Percentiles rank a stretch among this genome's conserved stretches.
phyloP scores from a whole-genome alignment of 2,797 vertebrate species.

The Hapalemur alaotrensis region DNA sequence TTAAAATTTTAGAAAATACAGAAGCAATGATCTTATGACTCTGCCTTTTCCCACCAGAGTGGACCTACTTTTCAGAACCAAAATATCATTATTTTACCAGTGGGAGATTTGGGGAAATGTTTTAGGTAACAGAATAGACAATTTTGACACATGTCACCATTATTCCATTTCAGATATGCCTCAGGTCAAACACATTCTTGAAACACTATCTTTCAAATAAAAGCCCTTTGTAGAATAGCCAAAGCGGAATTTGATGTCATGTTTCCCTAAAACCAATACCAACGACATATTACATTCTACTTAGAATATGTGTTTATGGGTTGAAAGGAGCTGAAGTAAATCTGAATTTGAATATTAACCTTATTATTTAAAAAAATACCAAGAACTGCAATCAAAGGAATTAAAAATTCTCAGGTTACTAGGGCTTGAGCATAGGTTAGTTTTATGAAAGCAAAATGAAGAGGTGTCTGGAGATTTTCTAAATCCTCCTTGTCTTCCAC shows the following conservation, averaged over 20 bases:
- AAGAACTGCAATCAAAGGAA: not conserved
- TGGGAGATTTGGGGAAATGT: conserved; percentile 64
- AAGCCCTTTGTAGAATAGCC: conserved; percentile 49
- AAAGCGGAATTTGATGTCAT: conserved; percentile 39
- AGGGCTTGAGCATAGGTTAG: not conserved
- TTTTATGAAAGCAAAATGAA: conserved; percentile 16
- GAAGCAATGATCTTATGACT: conserved; percentile 62
- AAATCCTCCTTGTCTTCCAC: not conserved
- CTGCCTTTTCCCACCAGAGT: conserved; percentile 69
- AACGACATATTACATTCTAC: not conserved
- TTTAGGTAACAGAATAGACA: conserved; percentile 61
- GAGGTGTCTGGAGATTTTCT: conserved; percentile 5
- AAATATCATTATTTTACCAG: conserved; percentile 69
- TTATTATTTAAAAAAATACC: conserved; percentile 26
- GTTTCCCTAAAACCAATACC: conserved; percentile 38
- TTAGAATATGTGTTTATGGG: not conserved
- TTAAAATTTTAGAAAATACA: conserved; percentile 51
- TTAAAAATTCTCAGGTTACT: not conserved
- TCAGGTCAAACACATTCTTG: conserved; percentile 67
- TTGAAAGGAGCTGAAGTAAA: not conserved
- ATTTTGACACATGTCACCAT: conserved; percentile 65
- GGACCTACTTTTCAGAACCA: conserved; percentile 72
- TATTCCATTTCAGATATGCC: conserved; percentile 66
- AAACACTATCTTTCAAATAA: conserved; percentile 61
- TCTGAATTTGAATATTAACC: not conserved